These are phyloP conservation scores for Hoplodrina blanda DNA, from an alignment of 2,888 invertebrate species.

Conservation along the genomic window DNA sequence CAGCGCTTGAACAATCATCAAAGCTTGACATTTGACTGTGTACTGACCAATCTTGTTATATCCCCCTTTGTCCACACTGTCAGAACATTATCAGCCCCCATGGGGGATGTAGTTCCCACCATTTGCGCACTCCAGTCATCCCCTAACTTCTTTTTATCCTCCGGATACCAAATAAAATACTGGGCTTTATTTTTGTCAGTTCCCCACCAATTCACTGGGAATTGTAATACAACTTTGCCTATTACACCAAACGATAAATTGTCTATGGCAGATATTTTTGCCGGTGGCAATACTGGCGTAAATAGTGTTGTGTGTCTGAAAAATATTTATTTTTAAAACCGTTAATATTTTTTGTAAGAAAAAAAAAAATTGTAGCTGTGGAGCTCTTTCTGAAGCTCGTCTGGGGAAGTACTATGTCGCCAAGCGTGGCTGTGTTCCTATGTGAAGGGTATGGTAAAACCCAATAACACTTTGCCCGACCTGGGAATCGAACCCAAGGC, in stretches of 20 bases:
- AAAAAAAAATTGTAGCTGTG: no score
- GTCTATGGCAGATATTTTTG: conserved; percentile 90
- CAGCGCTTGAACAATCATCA: no score
- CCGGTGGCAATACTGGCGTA: conserved; percentile 77
- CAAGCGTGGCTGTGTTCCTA: no score
- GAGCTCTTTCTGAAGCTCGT: no score
- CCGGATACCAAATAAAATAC: conserved; percentile 31
- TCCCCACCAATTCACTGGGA: conserved; percentile 35
- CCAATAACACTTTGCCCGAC: no score
- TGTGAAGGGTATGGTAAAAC: no score
- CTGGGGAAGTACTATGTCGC: no score
- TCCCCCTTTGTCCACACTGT: conserved; percentile 41
- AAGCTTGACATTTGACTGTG: not conserved
- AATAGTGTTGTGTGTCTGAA: conserved; percentile 82
- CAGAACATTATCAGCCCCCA: conserved; percentile 21
- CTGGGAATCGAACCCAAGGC: no score
- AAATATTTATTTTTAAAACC: conserved; percentile 37
- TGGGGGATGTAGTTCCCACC: conserved; percentile 7
- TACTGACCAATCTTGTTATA: conserved; percentile 35
- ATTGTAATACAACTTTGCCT: conserved; percentile 69
- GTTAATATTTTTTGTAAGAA: no score
- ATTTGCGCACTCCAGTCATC: conserved; percentile 38
- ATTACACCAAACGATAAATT: conserved; percentile 92
- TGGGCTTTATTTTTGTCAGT: not conserved
- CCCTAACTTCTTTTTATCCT: conserved; percentile 20